These are phyloP conservation scores for Idaea straminata DNA, from an alignment of 2,888 invertebrate genomes.

Conservation along the genomic window DNA sequence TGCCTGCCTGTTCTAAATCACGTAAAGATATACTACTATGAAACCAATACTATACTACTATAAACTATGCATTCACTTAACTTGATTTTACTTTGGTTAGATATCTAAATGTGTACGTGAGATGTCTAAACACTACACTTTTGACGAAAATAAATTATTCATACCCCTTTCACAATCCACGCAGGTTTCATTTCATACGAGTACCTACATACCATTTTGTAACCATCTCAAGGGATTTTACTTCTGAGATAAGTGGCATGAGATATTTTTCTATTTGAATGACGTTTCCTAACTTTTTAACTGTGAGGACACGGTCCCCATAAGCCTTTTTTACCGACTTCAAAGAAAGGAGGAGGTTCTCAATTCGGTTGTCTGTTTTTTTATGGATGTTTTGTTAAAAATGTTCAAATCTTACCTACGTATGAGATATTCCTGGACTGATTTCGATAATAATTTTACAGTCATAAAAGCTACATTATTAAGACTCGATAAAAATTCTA, in stretches of 20 bases:
- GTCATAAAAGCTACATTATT: no score
- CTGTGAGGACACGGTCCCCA: neutral
- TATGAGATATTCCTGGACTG: no score
- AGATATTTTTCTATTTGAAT: conserved; percentile 1
- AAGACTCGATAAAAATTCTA: no score
- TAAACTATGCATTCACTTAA: neutral
- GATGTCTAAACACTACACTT: conserved; percentile 6
- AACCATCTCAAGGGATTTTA: neutral
- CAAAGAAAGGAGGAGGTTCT: no score
- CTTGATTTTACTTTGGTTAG: neutral
- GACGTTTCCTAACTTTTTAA: neutral
- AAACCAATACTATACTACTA: no score
- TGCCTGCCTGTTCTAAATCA: no score
- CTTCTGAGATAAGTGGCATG: neutral
- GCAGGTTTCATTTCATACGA: neutral
- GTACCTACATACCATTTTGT: neutral
- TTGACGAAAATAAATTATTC: conserved; percentile 14
- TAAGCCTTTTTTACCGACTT: neutral
- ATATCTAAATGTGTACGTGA: neutral
- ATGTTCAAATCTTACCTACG: no score
- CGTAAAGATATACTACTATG: no score
- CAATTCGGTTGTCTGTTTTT: no score
- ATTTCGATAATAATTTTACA: no score
- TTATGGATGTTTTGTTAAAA: no score
- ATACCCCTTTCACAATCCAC: conserved; percentile 1